These are phyloP conservation scores for human (Homo sapiens) DNA, from an alignment of 2,113 vertebrate genomes.

Conservation along the genomic window GRCh38 chr17:10609501-10610000, in stretches of 20 bases:
- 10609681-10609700: fast-evolving
- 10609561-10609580: too few relatives aligned
- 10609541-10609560: background rate
- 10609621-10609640: too few relatives aligned
- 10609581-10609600: too few relatives aligned
- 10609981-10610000: background rate
- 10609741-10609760: too few relatives aligned
- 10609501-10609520: background rate
- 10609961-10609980: background rate
- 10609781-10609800: too few relatives aligned
- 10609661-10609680: too few relatives aligned
- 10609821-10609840: fast-evolving
- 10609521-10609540: background rate
- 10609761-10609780: too few relatives aligned
- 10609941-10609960: background rate
- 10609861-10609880: background rate
- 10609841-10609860: background rate
- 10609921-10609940: background rate
- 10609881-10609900: background rate
- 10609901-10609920: background rate
- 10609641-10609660: too few relatives aligned
- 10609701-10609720: too few relatives aligned
- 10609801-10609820: too few relatives aligned
- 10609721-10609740: too few relatives aligned
- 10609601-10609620: too few relatives aligned